phyloP scores from a whole-genome alignment of 2,113 vertebrate genomes.

The Coreoperca whiteheadi region DNA sequence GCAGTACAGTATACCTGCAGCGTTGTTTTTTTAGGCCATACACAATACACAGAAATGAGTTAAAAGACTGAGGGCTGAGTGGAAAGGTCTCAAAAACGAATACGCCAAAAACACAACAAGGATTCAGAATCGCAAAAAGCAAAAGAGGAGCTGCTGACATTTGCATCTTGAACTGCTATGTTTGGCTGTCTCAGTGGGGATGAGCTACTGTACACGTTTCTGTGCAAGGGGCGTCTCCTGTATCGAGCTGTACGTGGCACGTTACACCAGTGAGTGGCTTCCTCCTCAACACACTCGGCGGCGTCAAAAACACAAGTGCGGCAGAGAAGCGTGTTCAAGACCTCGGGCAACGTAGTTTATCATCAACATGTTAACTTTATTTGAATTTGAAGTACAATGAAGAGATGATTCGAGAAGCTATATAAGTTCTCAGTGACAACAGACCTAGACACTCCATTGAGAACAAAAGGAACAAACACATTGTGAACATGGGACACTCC shows the following conservation, averaged over 20 bases:
- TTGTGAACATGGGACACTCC: conserved; percentile 89
- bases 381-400: conserved; percentile 85
- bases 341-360: conserved; percentile 59
- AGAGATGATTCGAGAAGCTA: conserved; percentile 82
- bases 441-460: conserved; percentile 83
- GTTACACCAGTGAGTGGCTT: not conserved
- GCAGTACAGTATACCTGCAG: conserved; percentile 61
- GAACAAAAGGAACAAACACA: conserved; percentile 83
- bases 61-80: conserved; percentile 49
- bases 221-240: not conserved
- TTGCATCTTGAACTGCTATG: not conserved
- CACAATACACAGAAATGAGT: conserved; percentile 66
- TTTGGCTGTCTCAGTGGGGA: not conserved
- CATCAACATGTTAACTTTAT: conserved; percentile 84
- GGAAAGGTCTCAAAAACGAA: conserved; percentile 44
- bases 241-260: not conserved
- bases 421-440: conserved; percentile 85
- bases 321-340: not conserved
- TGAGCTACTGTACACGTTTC: not conserved
- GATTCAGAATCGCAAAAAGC: conserved; percentile 17
- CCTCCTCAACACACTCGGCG: not conserved
- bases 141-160: conserved; percentile 51
- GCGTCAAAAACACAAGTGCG: not conserved
- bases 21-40: conserved; percentile 54
- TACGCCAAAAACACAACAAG: conserved; percentile 46